These are phyloP conservation scores for Procavia capensis DNA, from an alignment of 2,113 vertebrate species.

Conservation along the genomic window DNA sequence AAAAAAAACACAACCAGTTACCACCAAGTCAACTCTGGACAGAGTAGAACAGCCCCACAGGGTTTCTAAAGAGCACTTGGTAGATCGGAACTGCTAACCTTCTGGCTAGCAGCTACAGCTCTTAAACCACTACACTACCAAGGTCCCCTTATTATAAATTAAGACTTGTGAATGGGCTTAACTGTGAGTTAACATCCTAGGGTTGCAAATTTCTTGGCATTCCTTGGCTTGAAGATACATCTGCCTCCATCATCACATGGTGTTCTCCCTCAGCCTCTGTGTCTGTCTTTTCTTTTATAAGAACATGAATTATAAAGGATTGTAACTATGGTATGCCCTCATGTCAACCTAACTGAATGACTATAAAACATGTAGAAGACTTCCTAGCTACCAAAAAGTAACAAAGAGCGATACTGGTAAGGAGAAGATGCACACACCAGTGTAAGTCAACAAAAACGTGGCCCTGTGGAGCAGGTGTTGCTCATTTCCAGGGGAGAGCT, in stretches of 20 bases:
- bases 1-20: no score
- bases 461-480: accelerated
- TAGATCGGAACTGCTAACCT: no score
- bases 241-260: background rate
- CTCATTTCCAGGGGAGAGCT: background rate
- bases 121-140: no score
- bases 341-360: no score
- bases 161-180: background rate
- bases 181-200: background rate
- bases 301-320: background rate
- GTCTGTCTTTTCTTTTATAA: background rate
- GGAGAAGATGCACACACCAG: background rate
- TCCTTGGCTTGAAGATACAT: background rate
- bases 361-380: background rate
- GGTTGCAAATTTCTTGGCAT: background rate
- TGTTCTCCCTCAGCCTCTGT: background rate
- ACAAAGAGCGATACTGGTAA: background rate
- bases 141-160: background rate
- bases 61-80: no score
- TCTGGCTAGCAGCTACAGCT: no score
- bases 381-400: background rate
- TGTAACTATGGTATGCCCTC: background rate
- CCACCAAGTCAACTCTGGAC: no score
- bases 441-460: background rate
- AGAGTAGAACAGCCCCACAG: no score